A percentile compares a stretch with the other conserved stretches of the same genome.
These are phyloP conservation scores for Otis tarda DNA, from an alignment of 2,113 vertebrate genomes.

Conservation along the genomic window DNA sequence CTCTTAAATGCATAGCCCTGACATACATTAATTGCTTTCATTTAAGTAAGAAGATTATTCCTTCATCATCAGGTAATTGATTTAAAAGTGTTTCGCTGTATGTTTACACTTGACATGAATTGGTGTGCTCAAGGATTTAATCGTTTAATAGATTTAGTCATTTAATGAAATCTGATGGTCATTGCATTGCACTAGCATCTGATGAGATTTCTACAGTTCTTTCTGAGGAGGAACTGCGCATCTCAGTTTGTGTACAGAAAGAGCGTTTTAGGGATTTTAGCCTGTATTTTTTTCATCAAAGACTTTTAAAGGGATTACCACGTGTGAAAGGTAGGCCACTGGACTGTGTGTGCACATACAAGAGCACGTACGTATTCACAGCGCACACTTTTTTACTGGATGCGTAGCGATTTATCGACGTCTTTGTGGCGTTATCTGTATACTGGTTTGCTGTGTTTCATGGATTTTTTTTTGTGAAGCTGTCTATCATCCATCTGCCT, in stretches of 20 bases:
- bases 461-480: background rate
- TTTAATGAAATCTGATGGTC: slow-evolving; percentile 53
- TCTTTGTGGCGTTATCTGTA: background rate
- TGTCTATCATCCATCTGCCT: background rate
- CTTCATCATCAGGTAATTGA: slow-evolving; percentile 70
- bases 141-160: slow-evolving; percentile 51
- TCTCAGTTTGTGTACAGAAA: background rate
- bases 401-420: rapidly evolving
- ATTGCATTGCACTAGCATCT: background rate
- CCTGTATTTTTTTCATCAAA: background rate
- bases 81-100: slow-evolving; percentile 65
- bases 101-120: slow-evolving; percentile 56
- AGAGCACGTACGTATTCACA: background rate
- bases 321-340: background rate
- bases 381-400: background rate
- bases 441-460: background rate
- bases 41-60: slow-evolving; percentile 72
- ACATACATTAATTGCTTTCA: slow-evolving; percentile 66
- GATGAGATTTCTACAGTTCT: background rate
- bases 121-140: slow-evolving; percentile 45
- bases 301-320: background rate
- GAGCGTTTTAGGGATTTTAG: background rate
- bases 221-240: background rate
- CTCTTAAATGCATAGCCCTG: slow-evolving; percentile 62
- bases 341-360: background rate